Base-by-base conservation (phyloP, 2,113 vertebrate genomes). In the Ancistrus triradiatus region DNA sequence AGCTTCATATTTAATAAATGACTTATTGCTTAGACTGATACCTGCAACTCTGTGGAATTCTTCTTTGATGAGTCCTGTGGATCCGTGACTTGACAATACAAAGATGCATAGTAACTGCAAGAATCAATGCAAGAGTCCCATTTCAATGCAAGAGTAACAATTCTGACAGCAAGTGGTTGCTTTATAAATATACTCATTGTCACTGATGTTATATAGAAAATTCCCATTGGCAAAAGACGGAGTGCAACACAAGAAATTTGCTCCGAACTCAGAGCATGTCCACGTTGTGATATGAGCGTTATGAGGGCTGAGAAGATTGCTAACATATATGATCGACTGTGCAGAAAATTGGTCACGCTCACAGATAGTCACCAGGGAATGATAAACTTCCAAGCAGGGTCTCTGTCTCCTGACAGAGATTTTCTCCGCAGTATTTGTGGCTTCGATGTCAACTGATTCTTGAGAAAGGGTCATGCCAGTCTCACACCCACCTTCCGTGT, bases 151-250 rank as follows among this genome's bases (percentile, higher is more conserved):
- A n/a, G n/a, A n/a, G n/a, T n/a, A 3, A 56, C 51, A 25, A 24
- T 43, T 55, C 51, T 44, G 24, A 56, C 48, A 10, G 6, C 7
- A 35, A 15, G 56, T 51, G 40, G 40, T 56, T 56, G 51, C 63
- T 18, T 66, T 66, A 15, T 28, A 25, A 13, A 66, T 42, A 22
- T 57, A 28, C 28, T 66, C 43, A 43, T 40, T 21, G 31, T n/a
- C 38, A n/a, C 40, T 51, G 15, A 19, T 66, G 14, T 57, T 51
- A 25, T 63, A 53, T 10, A 63, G 33, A 63, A 63, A 63, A 51
- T 14, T 49, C 27, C 52, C 49, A n/a, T 42, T 56, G 25, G 63
- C 40, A 56, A 57, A 66, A 57, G 48, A 66, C 15, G 17, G 31
- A 33, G 50, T 55, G 51, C 51, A 55, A 46, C 49, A 37, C 40